Evolutionary conservation across 2,797 vertebrate genomes (phyloP), one percentile per base, ranked within the genome.

Genomic region (Xiphophorus birchmanni): DNA sequence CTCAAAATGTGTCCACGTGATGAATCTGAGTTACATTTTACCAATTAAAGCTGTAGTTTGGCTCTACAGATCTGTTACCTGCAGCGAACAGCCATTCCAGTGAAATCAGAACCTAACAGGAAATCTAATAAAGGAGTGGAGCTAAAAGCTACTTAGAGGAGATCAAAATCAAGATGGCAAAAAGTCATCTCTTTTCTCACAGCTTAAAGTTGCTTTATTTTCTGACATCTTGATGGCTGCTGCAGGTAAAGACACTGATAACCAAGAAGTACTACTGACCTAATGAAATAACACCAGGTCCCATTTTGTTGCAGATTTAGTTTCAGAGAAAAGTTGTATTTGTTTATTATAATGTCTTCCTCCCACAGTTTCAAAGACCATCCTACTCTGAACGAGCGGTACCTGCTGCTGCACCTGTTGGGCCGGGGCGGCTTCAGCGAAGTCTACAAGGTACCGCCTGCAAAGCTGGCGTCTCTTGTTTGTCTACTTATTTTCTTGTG

Each of bases 351-450:
- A 60, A 42, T 23, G 58, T 65, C 15, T 3, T 78, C n/a, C 50
- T 73, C 44, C 69, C 85, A 99, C 86, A 99, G 99, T 92, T 99
- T 99, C 93, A 99, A 99, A 97, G 99, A 99, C 95, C 99, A 99
- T 77, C 99, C 98, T 3, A 99, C 99, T 0, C 95, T 99, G 95
- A 99, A 99, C 79, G 98, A 99, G 90, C 95, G 99, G 76, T 99
- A 99, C 94, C 97, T 99, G 95, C 96, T 99, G 92, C 96, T 99
- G 90, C 98, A 99, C 96, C 94, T 99, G 92, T 96, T 99, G 96
- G 99, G 99, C 89, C 95, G 99, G 95, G 99, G 99, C 79, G 99
- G 99, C 94, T 99, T 99, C 96, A 99, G 99, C 95, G 98, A 99
- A 96, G 99, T 99, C 75, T 99, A 99, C 89, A 99, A 99, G 98